Conservation (phyloP, 2,113 vertebrate species). For the Oryzias curvinotus region DNA sequence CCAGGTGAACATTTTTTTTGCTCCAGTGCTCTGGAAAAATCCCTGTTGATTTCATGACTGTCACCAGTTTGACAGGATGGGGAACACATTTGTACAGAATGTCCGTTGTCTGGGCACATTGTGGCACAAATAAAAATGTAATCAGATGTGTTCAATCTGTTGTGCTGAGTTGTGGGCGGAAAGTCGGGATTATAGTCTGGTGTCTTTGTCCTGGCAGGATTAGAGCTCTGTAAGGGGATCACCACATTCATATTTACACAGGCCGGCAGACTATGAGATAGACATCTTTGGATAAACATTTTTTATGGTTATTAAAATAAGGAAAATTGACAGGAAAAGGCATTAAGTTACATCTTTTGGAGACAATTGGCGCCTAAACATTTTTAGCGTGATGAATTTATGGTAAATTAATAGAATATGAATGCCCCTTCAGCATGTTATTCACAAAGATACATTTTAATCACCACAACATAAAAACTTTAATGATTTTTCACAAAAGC, state of each 20-base stretch:
- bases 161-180: slow-evolving; percentile 46
- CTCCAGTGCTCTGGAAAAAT: not conserved
- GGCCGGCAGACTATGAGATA: slow-evolving; percentile 26
- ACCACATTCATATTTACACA: slow-evolving; percentile 64
- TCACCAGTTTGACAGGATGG: slow-evolving; percentile 23
- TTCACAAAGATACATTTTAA: not conserved
- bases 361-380: no score
- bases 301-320: no score
- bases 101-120: slow-evolving; percentile 28
- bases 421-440: no score
- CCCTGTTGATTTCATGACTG: not conserved
- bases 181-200: slow-evolving; percentile 63
- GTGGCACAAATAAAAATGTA: slow-evolving; percentile 41
- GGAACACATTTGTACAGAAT: slow-evolving; percentile 18
- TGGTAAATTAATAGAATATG: no score
- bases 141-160: slow-evolving; percentile 52
- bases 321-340: no score
- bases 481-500: not conserved
- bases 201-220: slow-evolving; percentile 66
- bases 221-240: slow-evolving; percentile 67
- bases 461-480: not conserved
- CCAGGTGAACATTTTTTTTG: not conserved
- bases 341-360: no score
- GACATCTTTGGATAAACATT: slow-evolving; percentile 8
- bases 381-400: no score